phyloP scores from a whole-genome alignment of 2,797 vertebrate genomes.

The Microctenopoma stevenorrisi region DNA sequence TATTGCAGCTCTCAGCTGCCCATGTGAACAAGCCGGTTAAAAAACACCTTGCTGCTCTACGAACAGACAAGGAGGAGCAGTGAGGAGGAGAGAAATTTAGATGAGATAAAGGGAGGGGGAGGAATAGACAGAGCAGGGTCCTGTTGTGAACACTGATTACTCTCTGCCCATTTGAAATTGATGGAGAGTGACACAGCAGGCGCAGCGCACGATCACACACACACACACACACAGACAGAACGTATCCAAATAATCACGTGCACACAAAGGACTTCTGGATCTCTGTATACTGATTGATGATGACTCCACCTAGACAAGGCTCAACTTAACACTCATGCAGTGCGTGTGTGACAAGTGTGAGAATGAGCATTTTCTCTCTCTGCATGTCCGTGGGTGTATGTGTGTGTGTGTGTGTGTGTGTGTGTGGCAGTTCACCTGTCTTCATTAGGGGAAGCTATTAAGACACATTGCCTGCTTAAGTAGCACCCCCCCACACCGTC shows the following conservation, averaged over 20 bases:
- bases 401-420: conserved; percentile 24
- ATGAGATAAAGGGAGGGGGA: conserved; percentile 63
- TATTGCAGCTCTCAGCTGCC: conserved; percentile 17
- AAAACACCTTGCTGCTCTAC: conserved; percentile 37
- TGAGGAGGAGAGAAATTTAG: conserved; percentile 61
- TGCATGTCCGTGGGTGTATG: background rate
- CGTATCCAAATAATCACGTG: conserved; percentile 6
- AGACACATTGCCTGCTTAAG: conserved; percentile 75
- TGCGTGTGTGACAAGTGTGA: conserved; percentile 18
- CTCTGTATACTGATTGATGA: conserved; percentile 66
- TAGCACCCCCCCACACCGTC: conserved; percentile 61
- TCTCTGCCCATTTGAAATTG: conserved; percentile 78
- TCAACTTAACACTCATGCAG: conserved; percentile 32
- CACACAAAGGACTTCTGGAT: conserved; percentile 31
- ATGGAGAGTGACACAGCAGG: conserved; percentile 74
- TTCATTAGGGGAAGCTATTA: conserved; percentile 72
- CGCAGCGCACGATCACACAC: conserved; percentile 17
- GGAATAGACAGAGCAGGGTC: conserved; percentile 60
- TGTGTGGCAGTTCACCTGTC: conserved; percentile 61
- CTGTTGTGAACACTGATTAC: conserved; percentile 82
- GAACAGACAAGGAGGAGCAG: conserved; percentile 17
- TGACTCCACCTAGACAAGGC: conserved; percentile 44
- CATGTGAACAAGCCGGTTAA: conserved; percentile 27
- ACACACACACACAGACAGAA: conserved; percentile 29
- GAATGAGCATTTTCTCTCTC: background rate